Percentiles rank a stretch among this genome's conserved stretches.
phyloP scores from a whole-genome alignment of 2,113 vertebrate genomes.

The Glaucidium brasilianum region DNA sequence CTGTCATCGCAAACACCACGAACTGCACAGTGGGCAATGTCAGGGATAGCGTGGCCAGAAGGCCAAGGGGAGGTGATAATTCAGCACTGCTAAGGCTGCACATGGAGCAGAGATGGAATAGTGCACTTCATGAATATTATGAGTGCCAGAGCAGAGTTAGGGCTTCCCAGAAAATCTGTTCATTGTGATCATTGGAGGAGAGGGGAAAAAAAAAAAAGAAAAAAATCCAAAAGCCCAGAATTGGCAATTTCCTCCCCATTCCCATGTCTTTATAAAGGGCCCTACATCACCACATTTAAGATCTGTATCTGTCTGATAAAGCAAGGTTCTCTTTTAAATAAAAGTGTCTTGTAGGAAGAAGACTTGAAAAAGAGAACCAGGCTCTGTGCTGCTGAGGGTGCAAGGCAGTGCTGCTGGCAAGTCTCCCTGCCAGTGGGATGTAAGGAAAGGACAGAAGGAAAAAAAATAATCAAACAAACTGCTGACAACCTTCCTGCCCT shows the following conservation, averaged over 20 bases:
- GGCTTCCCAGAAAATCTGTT: neutral
- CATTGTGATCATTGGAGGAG: neutral
- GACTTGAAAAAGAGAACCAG: neutral
- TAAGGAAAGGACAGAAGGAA: neutral
- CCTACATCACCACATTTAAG: neutral
- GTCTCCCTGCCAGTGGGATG: neutral
- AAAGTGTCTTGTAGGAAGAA: neutral
- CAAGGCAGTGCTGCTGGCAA: neutral
- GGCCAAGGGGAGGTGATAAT: neutral
- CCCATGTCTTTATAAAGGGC: neutral
- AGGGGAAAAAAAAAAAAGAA: fast-evolving
- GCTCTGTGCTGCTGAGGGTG: neutral
- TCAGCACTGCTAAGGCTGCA: neutral
- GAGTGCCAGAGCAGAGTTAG: neutral
- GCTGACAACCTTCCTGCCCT: neutral
- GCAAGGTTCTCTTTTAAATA: neutral
- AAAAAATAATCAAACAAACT: neutral
- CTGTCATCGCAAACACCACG: neutral
- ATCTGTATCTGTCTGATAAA: neutral
- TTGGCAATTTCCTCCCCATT: neutral
- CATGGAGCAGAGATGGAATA: neutral
- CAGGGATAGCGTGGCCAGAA: neutral
- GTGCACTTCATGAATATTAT: neutral
- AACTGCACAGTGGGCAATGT: too few relatives aligned
- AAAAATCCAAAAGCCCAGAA: fast-evolving